These are phyloP conservation scores for Anoplophora glabripennis DNA, from an alignment of 1,140 invertebrate species.

Conservation along the genomic window DNA sequence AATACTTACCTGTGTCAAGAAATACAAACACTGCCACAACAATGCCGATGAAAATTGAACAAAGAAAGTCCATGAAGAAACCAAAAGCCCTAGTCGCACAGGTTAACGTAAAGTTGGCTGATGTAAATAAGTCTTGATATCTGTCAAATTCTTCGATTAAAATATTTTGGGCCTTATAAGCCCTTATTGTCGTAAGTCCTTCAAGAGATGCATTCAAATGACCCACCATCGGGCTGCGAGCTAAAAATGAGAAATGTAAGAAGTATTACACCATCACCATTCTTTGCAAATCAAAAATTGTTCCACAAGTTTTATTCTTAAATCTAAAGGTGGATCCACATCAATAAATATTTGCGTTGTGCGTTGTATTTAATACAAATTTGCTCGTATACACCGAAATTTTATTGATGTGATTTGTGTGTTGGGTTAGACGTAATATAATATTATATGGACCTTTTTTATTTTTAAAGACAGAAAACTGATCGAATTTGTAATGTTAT, in stretches of 20 bases:
- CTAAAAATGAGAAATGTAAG: conserved; percentile 50
- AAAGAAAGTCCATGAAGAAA: conserved; percentile 74
- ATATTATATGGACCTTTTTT: too few relatives aligned
- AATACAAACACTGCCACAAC: conserved; percentile 69
- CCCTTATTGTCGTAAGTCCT: conserved; percentile 86
- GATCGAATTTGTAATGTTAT: too few relatives aligned
- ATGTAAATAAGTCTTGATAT: conserved; percentile 71
- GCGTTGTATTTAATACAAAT: too few relatives aligned
- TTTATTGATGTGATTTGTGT: too few relatives aligned
- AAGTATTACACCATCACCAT: too few relatives aligned
- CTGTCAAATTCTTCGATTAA: conserved; percentile 78
- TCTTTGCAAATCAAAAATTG: too few relatives aligned
- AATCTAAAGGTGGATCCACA: too few relatives aligned
- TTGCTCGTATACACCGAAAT: too few relatives aligned
- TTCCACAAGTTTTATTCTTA: too few relatives aligned
- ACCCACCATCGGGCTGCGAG: conserved; percentile 76
- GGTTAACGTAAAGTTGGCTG: conserved; percentile 64
- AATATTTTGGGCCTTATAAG: conserved; percentile 74
- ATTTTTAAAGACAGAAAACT: too few relatives aligned
- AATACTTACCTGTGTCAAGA: conserved; percentile 52
- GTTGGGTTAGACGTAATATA: too few relatives aligned
- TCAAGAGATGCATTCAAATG: conserved; percentile 86
- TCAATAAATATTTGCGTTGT: too few relatives aligned
- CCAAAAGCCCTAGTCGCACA: conserved; percentile 66
- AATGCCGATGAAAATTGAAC: conserved; percentile 67